phyloP scores from a whole-genome alignment of 1,140 invertebrate species.

The Dendroctonus ponderosae region DNA sequence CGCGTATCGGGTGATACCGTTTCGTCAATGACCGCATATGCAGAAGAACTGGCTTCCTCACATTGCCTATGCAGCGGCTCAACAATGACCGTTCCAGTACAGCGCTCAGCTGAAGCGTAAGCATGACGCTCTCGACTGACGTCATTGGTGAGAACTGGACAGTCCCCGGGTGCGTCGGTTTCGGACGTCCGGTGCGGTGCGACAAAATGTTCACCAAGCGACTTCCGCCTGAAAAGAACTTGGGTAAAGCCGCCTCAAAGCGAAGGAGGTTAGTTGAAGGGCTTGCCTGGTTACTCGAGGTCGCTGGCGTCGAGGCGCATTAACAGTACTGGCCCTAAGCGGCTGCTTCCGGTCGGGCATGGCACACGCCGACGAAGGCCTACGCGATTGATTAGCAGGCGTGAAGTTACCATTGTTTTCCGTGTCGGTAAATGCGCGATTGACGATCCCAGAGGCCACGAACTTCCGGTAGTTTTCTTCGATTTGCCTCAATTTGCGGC shows the following conservation, averaged over 20 bases:
- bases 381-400: constrained; percentile 21
- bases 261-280: not conserved
- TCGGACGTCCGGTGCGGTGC: constrained; percentile 20
- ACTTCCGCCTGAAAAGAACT: constrained; percentile 23
- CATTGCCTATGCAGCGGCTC: constrained; percentile 31
- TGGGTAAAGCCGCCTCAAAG: not conserved
- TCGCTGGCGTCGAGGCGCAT: constrained; percentile 26
- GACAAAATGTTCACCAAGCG: constrained; percentile 13
- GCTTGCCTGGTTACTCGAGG: constrained; percentile 29
- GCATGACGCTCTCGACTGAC: constrained; percentile 36
- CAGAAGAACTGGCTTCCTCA: constrained; percentile 31
- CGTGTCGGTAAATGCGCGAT: constrained; percentile 37
- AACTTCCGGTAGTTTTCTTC: constrained; percentile 43
- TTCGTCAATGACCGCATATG: constrained; percentile 26
- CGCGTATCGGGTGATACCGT: constrained; percentile 15
- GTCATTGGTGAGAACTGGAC: constrained; percentile 26
- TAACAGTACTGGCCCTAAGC: constrained; percentile 32
- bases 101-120: constrained; percentile 40
- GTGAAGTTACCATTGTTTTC: constrained; percentile 30
- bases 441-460: constrained; percentile 37
- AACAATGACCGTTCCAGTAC: constrained; percentile 43
- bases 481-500: constrained; percentile 36
- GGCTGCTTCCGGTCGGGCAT: constrained; percentile 28
- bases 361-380: constrained; percentile 38
- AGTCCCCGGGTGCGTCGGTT: constrained; percentile 21